These are phyloP conservation scores for Rhodinocichla rosea DNA, from an alignment of 2,113 vertebrate species.

Conservation along the genomic window DNA sequence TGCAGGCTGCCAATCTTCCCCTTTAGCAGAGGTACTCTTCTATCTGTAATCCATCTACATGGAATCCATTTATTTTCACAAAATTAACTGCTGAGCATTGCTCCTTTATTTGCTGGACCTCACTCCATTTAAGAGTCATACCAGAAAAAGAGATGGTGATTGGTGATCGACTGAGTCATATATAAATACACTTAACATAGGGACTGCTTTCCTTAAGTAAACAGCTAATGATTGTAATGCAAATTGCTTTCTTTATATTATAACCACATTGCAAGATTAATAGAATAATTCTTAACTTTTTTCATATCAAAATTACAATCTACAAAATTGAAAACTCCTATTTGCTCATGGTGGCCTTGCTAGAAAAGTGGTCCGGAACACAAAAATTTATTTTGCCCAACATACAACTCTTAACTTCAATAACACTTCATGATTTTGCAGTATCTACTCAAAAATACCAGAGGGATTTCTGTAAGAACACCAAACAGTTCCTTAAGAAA, in stretches of 20 bases:
- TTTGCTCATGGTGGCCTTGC: not conserved
- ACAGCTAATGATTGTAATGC: not conserved
- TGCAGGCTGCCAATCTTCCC: not conserved
- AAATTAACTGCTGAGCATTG: not conserved
- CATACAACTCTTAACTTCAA: not conserved
- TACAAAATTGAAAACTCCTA: not conserved
- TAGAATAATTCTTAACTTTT: not conserved
- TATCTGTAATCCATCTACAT: not conserved
- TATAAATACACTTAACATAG: not conserved
- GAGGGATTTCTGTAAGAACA: not conserved
- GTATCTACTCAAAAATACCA: not conserved
- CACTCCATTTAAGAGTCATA: not conserved
- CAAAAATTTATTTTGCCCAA: not conserved
- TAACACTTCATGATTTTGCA: not conserved
- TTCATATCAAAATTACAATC: not conserved
- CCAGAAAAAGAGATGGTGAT: not conserved
- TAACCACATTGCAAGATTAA: not conserved
- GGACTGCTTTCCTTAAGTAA: not conserved
- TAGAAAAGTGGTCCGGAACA: not conserved
- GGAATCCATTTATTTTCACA: not conserved
- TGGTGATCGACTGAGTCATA: not conserved
- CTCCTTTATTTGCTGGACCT: not conserved
- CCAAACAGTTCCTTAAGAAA: not conserved
- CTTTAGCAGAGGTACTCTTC: not conserved
- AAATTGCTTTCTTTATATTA: not conserved